Base-by-base conservation (phyloP, 2,797 vertebrate species). In the Galago senegalensis region DNA sequence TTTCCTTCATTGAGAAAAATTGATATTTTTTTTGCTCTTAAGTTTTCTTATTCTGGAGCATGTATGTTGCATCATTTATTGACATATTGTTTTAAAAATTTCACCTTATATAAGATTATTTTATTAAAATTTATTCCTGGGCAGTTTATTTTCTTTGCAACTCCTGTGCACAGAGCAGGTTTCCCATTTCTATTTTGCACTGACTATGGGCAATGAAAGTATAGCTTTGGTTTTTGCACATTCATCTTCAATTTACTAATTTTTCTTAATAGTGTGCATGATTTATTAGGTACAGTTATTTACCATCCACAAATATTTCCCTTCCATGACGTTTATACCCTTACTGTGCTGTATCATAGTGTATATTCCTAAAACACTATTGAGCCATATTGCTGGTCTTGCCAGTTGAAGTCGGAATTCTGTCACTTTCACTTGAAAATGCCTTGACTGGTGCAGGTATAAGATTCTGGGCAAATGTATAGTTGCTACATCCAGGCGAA, bases 131-230 rank as follows among this genome's bases (percentile, higher is more conserved):
- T 63, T 63, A 63, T 63, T 12, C 1, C 61, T 63, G 14, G 61
- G 61, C 12, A 29, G 14, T 63, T 63, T 63, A 29, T 63, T 29
- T 13, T 63, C 13, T 29, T 29, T 14, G 12, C 29, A 63, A 63
- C 61, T 63, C 14, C 27, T 63, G 10, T 69, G 46, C 69, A 82
- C 18, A 75, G 34, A 20, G 2, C 1, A 31, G 25, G 43, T 93
- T 91, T 85, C 93, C 29, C 93, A 60, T 86, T 80, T 89, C 46
- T 46, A 3, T 27, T n/a, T 73, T 76, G 49, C 86, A 18, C 14
- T 67, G 34, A 16, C 34, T 23, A 49, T 58, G 20, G 25, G n/a
- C 6, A 34, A 46, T 58, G 76, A 69, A 61, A 34, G 23, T 20
- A 21, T 1, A 43, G 25, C 10, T 46, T 69, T 92, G 13, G 4